Conservation (phyloP, 2,113 vertebrate genomes). For the Embiotoca jacksoni region DNA sequence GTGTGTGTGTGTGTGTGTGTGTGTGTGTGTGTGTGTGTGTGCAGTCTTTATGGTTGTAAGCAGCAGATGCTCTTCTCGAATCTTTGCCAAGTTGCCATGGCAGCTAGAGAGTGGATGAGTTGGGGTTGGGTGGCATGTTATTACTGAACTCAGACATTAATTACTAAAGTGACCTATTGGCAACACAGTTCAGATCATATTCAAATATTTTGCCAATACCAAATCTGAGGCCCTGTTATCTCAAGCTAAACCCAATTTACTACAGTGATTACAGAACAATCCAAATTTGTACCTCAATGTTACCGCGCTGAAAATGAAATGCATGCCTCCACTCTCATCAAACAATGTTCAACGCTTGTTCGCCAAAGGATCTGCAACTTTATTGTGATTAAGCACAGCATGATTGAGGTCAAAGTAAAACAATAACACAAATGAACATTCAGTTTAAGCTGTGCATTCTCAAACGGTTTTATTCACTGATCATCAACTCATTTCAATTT, state of each 20-base stretch:
- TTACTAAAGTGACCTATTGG: conserved; percentile 66
- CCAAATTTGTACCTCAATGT: conserved; percentile 10
- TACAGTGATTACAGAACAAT: background rate
- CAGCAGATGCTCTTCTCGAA: conserved; percentile 77
- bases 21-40: conserved; percentile 2
- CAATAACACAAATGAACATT: conserved; percentile 26
- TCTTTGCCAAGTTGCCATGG: conserved; percentile 80
- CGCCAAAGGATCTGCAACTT: background rate
- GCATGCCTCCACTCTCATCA: conserved; percentile 1
- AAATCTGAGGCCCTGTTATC: conserved; percentile 32
- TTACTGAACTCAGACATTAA: conserved; percentile 66
- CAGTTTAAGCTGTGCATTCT: conserved; percentile 15
- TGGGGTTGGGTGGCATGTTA: conserved; percentile 55
- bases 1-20: conserved; percentile 7
- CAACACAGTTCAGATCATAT: conserved; percentile 33
- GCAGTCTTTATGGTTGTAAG: conserved; percentile 61
- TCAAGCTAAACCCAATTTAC: background rate
- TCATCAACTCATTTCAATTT: conserved; percentile 18
- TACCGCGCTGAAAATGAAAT: background rate
- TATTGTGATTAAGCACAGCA: conserved; percentile 1
- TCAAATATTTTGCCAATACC: conserved; percentile 50
- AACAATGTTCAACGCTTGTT: background rate
- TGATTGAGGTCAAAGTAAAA: conserved; percentile 12
- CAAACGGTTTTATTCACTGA: conserved; percentile 20
- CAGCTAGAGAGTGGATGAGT: conserved; percentile 64